phyloP scores from a whole-genome alignment of 2,113 vertebrate genomes.

The Sterrhoptilus dennistouni region DNA sequence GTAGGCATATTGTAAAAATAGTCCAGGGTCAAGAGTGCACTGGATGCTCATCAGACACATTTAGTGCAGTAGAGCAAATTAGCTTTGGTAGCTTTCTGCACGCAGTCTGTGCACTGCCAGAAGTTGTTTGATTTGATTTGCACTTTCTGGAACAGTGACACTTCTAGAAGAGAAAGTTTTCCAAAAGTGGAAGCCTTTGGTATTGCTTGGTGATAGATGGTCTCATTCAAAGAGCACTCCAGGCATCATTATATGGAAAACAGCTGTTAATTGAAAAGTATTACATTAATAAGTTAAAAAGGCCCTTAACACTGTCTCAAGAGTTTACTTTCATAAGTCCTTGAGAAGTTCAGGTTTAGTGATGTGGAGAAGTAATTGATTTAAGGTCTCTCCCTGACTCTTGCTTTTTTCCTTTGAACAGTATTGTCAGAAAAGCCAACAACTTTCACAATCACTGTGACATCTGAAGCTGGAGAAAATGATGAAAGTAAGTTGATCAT shows the following conservation, averaged over 20 bases:
- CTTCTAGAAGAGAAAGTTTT: neutral
- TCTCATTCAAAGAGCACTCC: neutral
- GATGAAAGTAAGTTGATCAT: constrained; percentile 88
- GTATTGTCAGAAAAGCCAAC: constrained; percentile 90
- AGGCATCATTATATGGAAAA: neutral
- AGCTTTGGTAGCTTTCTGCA: neutral
- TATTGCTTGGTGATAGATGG: neutral
- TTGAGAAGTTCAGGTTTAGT: neutral
- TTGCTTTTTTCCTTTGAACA: constrained; percentile 57
- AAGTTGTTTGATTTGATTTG: neutral
- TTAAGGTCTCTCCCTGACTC: neutral
- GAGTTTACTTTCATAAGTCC: neutral
- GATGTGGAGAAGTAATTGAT: neutral
- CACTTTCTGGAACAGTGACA: neutral
- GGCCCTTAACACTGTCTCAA: neutral
- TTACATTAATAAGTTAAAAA: neutral
- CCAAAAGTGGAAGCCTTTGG: neutral
- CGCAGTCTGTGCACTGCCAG: fast-evolving
- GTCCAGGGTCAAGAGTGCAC: neutral
- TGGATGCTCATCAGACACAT: neutral
- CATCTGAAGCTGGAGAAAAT: constrained; percentile 89
- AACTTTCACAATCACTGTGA: constrained; percentile 94
- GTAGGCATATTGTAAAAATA: neutral
- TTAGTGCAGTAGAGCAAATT: neutral
- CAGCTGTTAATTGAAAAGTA: neutral